Conservation (phyloP, 2,113 vertebrate genomes). For the Sceloporus undulatus region DNA sequence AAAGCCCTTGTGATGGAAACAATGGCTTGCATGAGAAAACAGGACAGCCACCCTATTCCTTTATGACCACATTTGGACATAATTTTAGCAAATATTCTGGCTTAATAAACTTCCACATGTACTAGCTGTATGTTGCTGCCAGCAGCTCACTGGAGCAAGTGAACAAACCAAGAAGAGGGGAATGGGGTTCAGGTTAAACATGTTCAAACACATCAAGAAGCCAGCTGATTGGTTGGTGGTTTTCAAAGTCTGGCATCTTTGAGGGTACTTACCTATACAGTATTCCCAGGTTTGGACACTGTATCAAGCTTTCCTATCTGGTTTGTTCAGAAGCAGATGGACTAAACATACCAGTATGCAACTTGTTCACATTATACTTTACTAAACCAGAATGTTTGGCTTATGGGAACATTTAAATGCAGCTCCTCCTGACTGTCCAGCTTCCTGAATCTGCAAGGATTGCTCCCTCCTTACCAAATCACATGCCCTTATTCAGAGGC, state of each 20-base stretch:
- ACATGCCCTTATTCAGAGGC: neutral
- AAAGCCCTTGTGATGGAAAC: neutral
- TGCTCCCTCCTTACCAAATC: slow-evolving; percentile 25
- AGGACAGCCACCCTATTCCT: slow-evolving; percentile 31
- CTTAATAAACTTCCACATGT: neutral
- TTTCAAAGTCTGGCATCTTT: neutral
- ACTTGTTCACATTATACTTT: neutral
- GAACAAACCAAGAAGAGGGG: neutral
- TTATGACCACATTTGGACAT: neutral
- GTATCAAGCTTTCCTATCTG: neutral
- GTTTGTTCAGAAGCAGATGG: neutral
- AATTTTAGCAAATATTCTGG: neutral
- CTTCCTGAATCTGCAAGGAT: neutral
- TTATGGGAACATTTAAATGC: neutral
- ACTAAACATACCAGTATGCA: neutral
- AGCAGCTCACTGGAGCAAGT: neutral
- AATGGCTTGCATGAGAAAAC: neutral
- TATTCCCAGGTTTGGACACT: neutral
- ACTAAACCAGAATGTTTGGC: neutral
- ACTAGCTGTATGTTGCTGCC: neutral
- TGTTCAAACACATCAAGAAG: neutral
- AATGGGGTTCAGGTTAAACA: neutral
- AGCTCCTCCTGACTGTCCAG: neutral
- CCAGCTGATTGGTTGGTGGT: neutral
- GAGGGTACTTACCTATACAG: neutral